A percentile compares a stretch with the other conserved stretches of the same genome.
phyloP scores from a whole-genome alignment of 1,140 invertebrate species.

The Megalopta genalis region DNA sequence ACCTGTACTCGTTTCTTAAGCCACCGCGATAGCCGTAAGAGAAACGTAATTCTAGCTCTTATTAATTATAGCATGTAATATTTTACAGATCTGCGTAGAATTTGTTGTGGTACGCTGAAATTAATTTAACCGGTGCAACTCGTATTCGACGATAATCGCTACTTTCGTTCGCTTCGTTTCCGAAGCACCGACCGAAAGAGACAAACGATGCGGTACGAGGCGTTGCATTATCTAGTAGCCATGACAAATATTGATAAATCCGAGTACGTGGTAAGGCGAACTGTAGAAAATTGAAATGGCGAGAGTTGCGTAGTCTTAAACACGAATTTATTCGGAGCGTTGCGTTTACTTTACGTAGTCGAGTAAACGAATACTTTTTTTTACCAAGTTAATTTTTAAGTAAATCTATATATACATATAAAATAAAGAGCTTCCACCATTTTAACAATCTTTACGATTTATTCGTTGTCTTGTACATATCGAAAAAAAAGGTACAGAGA shows the following conservation, averaged over 20 bases:
- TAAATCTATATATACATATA: background rate
- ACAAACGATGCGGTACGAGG: background rate
- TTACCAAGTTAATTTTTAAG: slow-evolving; percentile 1
- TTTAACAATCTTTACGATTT: slow-evolving; percentile 14
- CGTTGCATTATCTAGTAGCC: slow-evolving; percentile 42
- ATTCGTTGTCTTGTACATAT: slow-evolving; percentile 27
- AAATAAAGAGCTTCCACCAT: slow-evolving; percentile 1
- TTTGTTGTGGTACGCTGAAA: slow-evolving; percentile 43
- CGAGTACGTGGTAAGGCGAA: slow-evolving; percentile 38
- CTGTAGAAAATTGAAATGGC: slow-evolving; percentile 8
- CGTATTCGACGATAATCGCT: slow-evolving; percentile 29
- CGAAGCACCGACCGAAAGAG: slow-evolving; percentile 32
- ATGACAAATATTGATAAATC: slow-evolving; percentile 61
- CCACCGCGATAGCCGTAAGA: slow-evolving; percentile 1
- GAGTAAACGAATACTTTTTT: slow-evolving; percentile 4
- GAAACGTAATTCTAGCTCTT: background rate
- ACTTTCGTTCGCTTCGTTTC: background rate
- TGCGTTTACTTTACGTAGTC: slow-evolving; percentile 19
- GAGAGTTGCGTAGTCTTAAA: slow-evolving; percentile 1
- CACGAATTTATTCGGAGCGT: background rate
- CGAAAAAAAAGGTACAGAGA: background rate
- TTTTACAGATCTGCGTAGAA: slow-evolving; percentile 58
- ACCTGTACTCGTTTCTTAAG: slow-evolving; percentile 49
- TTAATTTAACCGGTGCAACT: slow-evolving; percentile 43
- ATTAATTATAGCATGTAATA: slow-evolving; percentile 42